Evolutionary conservation across 2,888 invertebrate species (phyloP).

Genomic region (Cerastis rubricosa): DNA sequence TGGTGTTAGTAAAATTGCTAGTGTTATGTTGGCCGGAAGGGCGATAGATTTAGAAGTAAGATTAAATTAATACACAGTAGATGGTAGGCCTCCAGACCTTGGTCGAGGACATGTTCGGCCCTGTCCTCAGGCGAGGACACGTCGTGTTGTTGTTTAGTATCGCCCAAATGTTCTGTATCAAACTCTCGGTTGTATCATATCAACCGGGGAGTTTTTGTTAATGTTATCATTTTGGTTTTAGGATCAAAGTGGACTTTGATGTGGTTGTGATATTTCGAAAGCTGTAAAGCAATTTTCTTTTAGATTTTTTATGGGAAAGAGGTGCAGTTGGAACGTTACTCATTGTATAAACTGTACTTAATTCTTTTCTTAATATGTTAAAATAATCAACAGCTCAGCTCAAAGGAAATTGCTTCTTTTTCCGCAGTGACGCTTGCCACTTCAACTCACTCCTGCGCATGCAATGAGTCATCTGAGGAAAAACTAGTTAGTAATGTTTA

Average conservation of each 20-base stretch:
- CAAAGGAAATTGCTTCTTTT: background rate
- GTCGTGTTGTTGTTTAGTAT: constrained; percentile 40
- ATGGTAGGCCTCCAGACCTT: constrained; percentile 32
- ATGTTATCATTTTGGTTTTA: constrained; percentile 23
- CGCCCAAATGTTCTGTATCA: constrained; percentile 48
- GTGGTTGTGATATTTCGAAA: background rate
- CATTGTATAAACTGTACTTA: background rate
- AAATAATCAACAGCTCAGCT: background rate
- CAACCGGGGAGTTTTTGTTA: constrained; percentile 30
- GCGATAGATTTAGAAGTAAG: too few species aligned
- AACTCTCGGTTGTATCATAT: constrained; percentile 20
- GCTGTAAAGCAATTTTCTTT: background rate
- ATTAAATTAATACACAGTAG: background rate
- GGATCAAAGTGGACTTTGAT: constrained; percentile 53
- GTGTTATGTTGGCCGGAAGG: too few species aligned
- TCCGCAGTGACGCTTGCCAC: background rate
- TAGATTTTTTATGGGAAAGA: background rate
- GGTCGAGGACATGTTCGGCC: constrained; percentile 27
- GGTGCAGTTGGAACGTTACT: background rate
- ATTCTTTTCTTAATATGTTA: too few species aligned
- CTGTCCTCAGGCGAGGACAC: constrained; percentile 34
- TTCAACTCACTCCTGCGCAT: constrained; percentile 7
- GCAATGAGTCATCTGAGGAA: constrained; percentile 16
- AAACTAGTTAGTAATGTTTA: constrained; percentile 17
- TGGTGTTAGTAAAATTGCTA: too few species aligned